Base-by-base conservation (phyloP, 2,797 vertebrate species). In the Paguma larvata region DNA sequence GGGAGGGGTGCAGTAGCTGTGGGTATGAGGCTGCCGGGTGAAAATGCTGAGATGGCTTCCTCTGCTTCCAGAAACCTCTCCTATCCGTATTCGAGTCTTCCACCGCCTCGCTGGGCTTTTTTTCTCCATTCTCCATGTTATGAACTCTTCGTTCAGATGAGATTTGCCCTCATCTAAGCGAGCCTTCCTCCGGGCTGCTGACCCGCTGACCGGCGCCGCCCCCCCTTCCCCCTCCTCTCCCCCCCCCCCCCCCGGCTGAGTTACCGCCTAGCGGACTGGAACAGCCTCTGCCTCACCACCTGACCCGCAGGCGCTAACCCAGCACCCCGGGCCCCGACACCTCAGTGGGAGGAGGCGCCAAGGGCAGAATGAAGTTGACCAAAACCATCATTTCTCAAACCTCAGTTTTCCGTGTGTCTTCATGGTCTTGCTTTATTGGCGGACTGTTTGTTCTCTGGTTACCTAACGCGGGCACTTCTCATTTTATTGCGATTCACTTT, bases 171-270 rank as follows among this genome's bases (percentile, higher is more conserved):
- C 11, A 13, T 27, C 1, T 34, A 25, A 44, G 48, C 25, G 3
- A 1, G 3, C 65, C 67, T 32, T 65, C 38, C 38, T 59, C 77
- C 38, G 32, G 13, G 79, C 15, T 0, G 0, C 44, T 72, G 53
- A 0, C n/a, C n/a, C 38, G 38, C 38, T 38, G 38, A 38, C 38
- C 38, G 38, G 38, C 38, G 38, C 38, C 38, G 38, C 38, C 38
- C 38, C 38, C 38, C 38, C 38, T 38, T 3, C 38, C 38, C 51
- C 14, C 51, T 14, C 51, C 1, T 1, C 13, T 67, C 27, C 7
- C 3, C 23, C 56, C 19, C 9, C 19, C 13, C 11, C 59, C 38
- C 8, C 4, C 0, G 0, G 21, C 5, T 18, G 23, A 34, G 25
- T 5, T 48, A 30, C 68, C 16, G 2, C 56, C 11, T 8, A 0